Conservation (phyloP, 1,140 invertebrate genomes). For the Scaptodrosophila lebanonensis region DNA sequence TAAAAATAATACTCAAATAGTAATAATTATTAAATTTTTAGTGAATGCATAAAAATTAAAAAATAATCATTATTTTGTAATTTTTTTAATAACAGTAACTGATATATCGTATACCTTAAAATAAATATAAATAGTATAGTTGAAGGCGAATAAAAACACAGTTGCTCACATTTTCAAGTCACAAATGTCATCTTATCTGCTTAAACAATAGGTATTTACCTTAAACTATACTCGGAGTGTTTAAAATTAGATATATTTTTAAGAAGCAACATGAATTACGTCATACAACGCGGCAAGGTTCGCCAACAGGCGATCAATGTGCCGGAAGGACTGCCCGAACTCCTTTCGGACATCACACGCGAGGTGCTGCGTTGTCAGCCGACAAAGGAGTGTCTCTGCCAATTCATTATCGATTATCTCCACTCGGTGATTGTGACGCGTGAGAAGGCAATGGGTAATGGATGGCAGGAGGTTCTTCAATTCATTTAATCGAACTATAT, state of each 20-base stretch:
- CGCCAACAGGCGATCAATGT: slow-evolving; percentile 66
- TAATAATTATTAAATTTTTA: too few relatives aligned
- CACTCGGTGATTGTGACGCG: slow-evolving; percentile 82
- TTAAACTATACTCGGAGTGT: neutral
- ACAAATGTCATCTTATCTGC: too few relatives aligned
- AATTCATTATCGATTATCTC: slow-evolving; percentile 84
- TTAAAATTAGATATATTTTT: neutral
- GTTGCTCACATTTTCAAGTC: too few relatives aligned
- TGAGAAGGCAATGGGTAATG: slow-evolving; percentile 78
- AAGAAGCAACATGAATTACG: slow-evolving; percentile 50
- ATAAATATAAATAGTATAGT: too few relatives aligned
- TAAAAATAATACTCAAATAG: too few relatives aligned
- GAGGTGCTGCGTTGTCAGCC: slow-evolving; percentile 83
- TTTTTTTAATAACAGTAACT: too few relatives aligned
- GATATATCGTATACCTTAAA: too few relatives aligned
- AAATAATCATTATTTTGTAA: too few relatives aligned
- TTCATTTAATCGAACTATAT: neutral
- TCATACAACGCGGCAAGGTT: slow-evolving; percentile 64
- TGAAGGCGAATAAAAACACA: too few relatives aligned
- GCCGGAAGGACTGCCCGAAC: slow-evolving; percentile 83
- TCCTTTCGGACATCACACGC: slow-evolving; percentile 83
- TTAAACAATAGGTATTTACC: too few relatives aligned
- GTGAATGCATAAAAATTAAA: too few relatives aligned
- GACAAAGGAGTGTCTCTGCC: slow-evolving; percentile 78
- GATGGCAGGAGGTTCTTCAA: neutral